Evolutionary conservation across 1,140 invertebrate species (phyloP), one percentile per base, ranked within the genome.

Genomic region (Pentalonia nigronervosa): DNA sequence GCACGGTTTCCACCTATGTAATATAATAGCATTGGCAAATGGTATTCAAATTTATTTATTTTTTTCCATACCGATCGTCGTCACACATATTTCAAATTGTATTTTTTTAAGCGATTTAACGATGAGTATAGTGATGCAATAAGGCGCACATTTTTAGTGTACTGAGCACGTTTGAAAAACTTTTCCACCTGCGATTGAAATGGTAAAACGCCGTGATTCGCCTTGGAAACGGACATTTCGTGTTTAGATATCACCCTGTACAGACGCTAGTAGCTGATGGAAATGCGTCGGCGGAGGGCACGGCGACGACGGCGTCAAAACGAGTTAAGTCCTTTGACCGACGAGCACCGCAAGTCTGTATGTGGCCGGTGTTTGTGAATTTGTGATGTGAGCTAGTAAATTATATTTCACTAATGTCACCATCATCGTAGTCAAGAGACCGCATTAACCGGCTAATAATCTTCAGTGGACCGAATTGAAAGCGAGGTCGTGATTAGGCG

Each of bases 271-370:
- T 76, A 7, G 14, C n/a, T 76, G 30, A n/a, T 76, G 11, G 60
- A 67, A 0, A 53, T 53, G 21, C 21, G 50, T 20, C 21, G 20
- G 50, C 50, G 50, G n/a, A 4, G n/a, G n/a, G 30, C 4, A 34
- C 56, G 8, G 56, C 47, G 41, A 48, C 76, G n/a, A 67, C 14
- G 60, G 1, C 21, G 60, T 48, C 90, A 91, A 91, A 91, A 91
- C n/a, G 41, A 25, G 90, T 81, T 91, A 91, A 91, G 53, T 17
- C 60, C 47, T 87, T n/a, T 30, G 47, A 87, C 86, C n/a, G 30
- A 34, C 7, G 21, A 84, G 30, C 6, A 76, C 30, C 30, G 47
- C 8, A 21, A 50, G 86, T 47, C 84, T 48, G 47, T n/a, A 30
- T 20, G 47, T 48, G 45, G 25, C 47, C 34, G 86, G 86, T 48